These are phyloP conservation scores for Salmo trutta DNA, from an alignment of 2,797 vertebrate species.

Conservation along the genomic window DNA sequence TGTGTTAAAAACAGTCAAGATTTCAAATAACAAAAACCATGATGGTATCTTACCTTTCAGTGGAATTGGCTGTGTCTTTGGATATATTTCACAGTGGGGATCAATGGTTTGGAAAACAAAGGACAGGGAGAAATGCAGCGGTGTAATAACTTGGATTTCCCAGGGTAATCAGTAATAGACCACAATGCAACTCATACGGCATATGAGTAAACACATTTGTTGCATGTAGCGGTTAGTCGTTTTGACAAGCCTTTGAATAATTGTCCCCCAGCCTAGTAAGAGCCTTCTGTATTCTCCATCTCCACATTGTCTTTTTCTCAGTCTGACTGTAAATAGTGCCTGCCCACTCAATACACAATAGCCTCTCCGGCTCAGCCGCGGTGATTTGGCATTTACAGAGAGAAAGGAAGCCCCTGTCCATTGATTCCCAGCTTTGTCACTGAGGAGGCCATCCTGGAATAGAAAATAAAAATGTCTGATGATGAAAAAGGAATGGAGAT, in stretches of 20 bases:
- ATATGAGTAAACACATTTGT: background rate
- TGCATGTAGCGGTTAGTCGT: background rate
- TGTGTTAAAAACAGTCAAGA: background rate
- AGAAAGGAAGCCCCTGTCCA: constrained; percentile 9
- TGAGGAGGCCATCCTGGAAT: background rate
- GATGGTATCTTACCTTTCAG: background rate
- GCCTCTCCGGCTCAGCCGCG: background rate
- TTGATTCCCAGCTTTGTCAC: constrained; percentile 12
- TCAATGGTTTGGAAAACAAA: background rate
- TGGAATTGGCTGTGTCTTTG: background rate
- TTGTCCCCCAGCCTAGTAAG: background rate
- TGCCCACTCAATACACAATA: constrained; percentile 1
- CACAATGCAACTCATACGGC: background rate
- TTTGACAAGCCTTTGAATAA: background rate
- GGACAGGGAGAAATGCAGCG: background rate
- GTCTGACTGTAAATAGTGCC: background rate
- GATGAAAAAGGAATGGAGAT: constrained; percentile 4
- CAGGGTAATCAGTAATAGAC: background rate
- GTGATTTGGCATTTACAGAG: constrained; percentile 12
- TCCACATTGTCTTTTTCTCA: background rate
- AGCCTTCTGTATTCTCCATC: background rate
- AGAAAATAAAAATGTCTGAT: constrained; percentile 8
- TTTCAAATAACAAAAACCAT: background rate
- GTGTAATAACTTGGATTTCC: background rate
- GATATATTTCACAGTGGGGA: background rate